phyloP scores from a whole-genome alignment of 2,797 vertebrate species.

The Sebastes baramenuke region DNA sequence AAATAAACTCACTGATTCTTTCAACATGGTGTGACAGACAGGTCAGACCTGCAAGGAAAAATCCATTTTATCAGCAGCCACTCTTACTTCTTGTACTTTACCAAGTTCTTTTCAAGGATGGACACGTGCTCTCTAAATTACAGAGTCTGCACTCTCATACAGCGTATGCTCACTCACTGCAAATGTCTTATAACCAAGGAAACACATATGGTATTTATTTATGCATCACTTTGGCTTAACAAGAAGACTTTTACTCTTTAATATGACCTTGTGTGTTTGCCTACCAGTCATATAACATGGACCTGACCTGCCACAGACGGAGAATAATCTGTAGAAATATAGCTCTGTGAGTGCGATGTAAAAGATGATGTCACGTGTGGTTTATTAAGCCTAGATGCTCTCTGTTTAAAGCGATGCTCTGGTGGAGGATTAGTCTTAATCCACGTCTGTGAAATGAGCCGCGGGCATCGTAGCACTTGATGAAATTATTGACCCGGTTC shows the following conservation, averaged over 20 bases:
- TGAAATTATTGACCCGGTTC: conserved; percentile 11
- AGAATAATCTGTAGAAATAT: background rate
- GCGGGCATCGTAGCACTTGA: background rate
- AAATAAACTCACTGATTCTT: background rate
- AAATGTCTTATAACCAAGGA: background rate
- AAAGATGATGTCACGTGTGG: background rate
- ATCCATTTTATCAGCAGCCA: background rate
- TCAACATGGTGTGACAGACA: background rate
- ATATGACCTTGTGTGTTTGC: background rate
- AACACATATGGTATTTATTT: background rate
- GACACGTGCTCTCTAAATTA: background rate
- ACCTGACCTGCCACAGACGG: background rate
- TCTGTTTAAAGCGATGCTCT: conserved; percentile 12
- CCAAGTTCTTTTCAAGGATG: background rate
- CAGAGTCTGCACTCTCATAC: background rate
- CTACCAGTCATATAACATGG: background rate
- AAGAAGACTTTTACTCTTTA: background rate
- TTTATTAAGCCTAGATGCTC: conserved; percentile 10
- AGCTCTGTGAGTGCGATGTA: background rate
- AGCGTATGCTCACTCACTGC: background rate
- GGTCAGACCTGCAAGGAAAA: background rate
- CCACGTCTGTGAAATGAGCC: conserved; percentile 13
- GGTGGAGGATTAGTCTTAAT: conserved; percentile 39
- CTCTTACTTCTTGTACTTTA: background rate
- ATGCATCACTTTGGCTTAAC: background rate